Evolutionary conservation across 2,797 vertebrate species (phyloP).

Genomic region (Liparis tanakae): DNA sequence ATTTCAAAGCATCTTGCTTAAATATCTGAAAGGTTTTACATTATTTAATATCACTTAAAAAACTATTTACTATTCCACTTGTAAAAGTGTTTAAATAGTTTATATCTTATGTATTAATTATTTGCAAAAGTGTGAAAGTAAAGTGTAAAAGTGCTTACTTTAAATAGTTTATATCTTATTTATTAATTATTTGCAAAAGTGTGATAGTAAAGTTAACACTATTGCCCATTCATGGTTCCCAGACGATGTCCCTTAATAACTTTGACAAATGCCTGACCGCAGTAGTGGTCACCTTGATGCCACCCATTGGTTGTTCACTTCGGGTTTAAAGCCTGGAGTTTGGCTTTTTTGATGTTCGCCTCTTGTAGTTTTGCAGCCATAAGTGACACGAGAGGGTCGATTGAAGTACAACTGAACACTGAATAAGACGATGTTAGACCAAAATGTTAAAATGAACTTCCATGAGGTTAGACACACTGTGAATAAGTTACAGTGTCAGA

Average conservation of each 20-base stretch:
- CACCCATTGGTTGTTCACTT: neutral
- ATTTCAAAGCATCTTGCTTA: neutral
- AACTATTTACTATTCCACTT: conserved; percentile 1
- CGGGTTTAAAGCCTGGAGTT: neutral
- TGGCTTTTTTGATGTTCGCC: neutral
- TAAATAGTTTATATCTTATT: neutral
- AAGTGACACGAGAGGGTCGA: neutral
- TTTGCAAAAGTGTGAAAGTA: neutral
- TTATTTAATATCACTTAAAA: neutral
- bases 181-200: neutral
- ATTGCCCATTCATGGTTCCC: neutral
- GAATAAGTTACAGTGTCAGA: neutral
- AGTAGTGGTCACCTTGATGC: neutral
- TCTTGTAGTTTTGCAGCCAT: neutral
- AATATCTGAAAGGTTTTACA: conserved; percentile 24
- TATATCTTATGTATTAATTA: neutral
- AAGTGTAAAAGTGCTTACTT: conserved; percentile 13
- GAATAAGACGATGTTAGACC: neutral
- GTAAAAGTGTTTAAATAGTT: conserved; percentile 17
- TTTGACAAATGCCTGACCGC: neutral
- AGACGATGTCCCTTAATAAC: neutral
- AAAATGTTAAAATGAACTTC: neutral
- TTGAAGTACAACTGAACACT: neutral
- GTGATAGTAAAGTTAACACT: neutral
- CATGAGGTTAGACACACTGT: neutral